A percentile compares a stretch with the other conserved stretches of the same genome.
Evolutionary conservation across 2,888 invertebrate species (phyloP).

Genomic region (Sceliomorpha sp.): DNA sequence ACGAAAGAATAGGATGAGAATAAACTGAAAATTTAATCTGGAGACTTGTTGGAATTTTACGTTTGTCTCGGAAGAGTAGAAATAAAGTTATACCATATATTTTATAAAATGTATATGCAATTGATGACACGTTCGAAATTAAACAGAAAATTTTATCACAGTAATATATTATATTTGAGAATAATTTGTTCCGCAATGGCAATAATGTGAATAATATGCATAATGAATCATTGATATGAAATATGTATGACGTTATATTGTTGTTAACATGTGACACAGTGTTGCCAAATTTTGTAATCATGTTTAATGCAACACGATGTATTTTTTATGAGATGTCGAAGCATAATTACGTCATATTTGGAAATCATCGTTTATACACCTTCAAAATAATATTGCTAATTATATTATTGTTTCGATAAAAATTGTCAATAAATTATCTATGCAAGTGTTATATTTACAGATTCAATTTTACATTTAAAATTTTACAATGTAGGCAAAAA

Average conservation of each 20-base stretch:
- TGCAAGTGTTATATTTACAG: no score
- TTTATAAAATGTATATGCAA: no score
- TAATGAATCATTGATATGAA: slow-evolving; percentile 20
- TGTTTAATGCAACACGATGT: slow-evolving; percentile 25
- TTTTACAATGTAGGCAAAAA: no score
- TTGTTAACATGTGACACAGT: slow-evolving; percentile 39
- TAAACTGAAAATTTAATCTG: no score
- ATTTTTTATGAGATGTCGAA: slow-evolving; percentile 27
- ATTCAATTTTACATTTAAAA: no score
- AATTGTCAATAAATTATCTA: no score
- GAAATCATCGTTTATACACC: slow-evolving; percentile 11
- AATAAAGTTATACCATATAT: no score
- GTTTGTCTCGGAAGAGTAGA: no score
- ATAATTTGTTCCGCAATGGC: neutral
- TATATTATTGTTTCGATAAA: slow-evolving; percentile 11
- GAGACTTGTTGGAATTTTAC: no score
- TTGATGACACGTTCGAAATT: no score
- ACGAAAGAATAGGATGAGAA: neutral
- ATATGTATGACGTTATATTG: slow-evolving; percentile 35
- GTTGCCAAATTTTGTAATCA: slow-evolving; percentile 33
- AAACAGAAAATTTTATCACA: no score
- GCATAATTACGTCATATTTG: slow-evolving; percentile 29
- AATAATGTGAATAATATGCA: slow-evolving; percentile 2
- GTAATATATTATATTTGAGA: no score
- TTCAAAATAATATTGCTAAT: slow-evolving; percentile 8